Percentiles rank a stretch among this genome's conserved stretches.
Evolutionary conservation across 2,888 invertebrate species (phyloP).

Genomic region (Cantharis nigra): DNA sequence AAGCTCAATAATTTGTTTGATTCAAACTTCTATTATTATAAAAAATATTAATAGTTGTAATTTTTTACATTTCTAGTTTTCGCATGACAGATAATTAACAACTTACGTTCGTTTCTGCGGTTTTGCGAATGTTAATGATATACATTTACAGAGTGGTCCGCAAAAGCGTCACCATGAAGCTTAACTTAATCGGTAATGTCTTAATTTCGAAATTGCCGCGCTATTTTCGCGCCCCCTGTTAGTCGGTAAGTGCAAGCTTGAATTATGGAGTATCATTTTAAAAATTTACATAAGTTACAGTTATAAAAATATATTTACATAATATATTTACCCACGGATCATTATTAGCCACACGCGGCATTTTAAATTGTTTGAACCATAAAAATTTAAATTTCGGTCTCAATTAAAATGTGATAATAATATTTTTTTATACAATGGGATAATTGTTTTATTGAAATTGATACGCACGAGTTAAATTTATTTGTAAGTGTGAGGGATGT

Average conservation of each 20-base stretch:
- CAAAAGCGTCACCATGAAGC: neutral
- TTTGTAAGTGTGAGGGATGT: conserved; percentile 3
- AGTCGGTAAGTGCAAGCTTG: neutral
- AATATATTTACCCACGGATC: neutral
- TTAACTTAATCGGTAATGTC: too few species aligned
- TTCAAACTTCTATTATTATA: conserved; percentile 7
- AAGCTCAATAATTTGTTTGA: conserved; percentile 12
- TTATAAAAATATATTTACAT: neutral
- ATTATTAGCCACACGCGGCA: neutral
- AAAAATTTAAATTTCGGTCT: neutral
- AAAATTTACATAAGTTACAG: neutral
- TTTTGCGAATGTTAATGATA: neutral
- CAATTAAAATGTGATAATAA: neutral
- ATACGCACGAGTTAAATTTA: conserved; percentile 12
- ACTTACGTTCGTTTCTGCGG: neutral
- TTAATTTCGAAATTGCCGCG: too few species aligned
- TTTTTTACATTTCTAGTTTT: neutral
- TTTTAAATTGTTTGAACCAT: neutral
- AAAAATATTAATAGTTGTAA: neutral
- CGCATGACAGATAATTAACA: neutral
- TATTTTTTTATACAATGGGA: neutral
- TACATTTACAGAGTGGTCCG: neutral
- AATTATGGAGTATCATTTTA: neutral
- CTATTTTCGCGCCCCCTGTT: neutral
- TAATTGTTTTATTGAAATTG: neutral